phyloP scores from a whole-genome alignment of 2,113 vertebrate genomes.

The Oncorhynchus keta region DNA sequence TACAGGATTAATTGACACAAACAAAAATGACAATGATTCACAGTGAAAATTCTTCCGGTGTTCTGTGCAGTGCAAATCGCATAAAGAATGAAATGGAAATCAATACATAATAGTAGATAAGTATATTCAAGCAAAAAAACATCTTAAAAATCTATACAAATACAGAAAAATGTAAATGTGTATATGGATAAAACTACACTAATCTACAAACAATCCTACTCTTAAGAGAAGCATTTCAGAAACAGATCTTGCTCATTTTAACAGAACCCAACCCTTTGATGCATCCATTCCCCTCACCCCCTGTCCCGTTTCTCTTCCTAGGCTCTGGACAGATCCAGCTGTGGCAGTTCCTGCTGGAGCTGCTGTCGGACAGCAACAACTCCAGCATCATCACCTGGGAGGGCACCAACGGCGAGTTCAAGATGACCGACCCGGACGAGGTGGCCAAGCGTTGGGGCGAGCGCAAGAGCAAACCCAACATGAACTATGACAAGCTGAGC shows the following conservation, averaged over 20 bases:
- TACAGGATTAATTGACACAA: too few species aligned
- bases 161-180: too few species aligned
- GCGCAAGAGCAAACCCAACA: constrained; percentile 82
- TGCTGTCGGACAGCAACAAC: constrained; percentile 78
- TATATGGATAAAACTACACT: too few species aligned
- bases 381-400: constrained; percentile 80
- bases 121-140: too few species aligned
- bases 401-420: constrained; percentile 83
- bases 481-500: constrained; percentile 81
- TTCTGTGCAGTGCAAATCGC: too few species aligned
- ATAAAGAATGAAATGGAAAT: too few species aligned
- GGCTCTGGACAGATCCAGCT: constrained; percentile 84
- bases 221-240: neutral
- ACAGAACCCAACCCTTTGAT: neutral
- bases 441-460: constrained; percentile 85
- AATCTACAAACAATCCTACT: neutral
- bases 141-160: too few species aligned
- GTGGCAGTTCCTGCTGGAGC: constrained; percentile 84
- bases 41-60: too few species aligned
- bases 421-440: constrained; percentile 86
- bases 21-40: too few species aligned
- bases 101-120: too few species aligned
- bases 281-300: neutral
- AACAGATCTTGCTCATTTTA: neutral
- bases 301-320: constrained; percentile 18